Evolutionary conservation across 2,113 vertebrate species (phyloP).

Genomic region (Leuciscus idus): DNA sequence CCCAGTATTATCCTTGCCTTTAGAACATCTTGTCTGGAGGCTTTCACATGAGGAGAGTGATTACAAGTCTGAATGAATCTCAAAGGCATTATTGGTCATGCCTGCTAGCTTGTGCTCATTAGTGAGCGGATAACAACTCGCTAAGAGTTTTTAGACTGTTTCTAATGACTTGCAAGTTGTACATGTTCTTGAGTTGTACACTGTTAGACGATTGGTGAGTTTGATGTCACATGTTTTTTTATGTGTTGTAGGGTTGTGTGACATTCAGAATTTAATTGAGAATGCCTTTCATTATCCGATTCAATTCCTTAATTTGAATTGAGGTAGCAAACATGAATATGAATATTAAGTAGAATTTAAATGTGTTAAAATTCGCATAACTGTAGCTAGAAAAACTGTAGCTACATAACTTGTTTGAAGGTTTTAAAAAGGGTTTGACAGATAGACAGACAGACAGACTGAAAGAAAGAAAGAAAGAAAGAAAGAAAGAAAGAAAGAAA

Average conservation of each 20-base stretch:
- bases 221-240: background rate
- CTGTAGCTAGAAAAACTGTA: too few species aligned
- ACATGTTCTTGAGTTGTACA: background rate
- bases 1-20: slow-evolving; percentile 2
- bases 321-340: too few species aligned
- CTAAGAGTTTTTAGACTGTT: background rate
- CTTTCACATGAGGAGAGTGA: background rate
- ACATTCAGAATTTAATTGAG: background rate
- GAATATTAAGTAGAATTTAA: too few species aligned
- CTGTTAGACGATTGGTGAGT: background rate
- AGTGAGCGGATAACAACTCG: background rate
- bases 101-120: background rate
- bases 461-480: too few species aligned
- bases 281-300: too few species aligned
- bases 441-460: too few species aligned
- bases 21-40: background rate
- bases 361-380: background rate
- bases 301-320: too few species aligned
- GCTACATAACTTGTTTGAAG: too few species aligned
- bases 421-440: too few species aligned
- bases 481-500: too few species aligned
- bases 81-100: background rate
- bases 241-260: background rate
- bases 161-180: background rate
- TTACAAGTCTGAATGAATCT: background rate